Evolutionary conservation across 2,113 vertebrate species (phyloP).

Genomic region (Psittacus erithacus): DNA sequence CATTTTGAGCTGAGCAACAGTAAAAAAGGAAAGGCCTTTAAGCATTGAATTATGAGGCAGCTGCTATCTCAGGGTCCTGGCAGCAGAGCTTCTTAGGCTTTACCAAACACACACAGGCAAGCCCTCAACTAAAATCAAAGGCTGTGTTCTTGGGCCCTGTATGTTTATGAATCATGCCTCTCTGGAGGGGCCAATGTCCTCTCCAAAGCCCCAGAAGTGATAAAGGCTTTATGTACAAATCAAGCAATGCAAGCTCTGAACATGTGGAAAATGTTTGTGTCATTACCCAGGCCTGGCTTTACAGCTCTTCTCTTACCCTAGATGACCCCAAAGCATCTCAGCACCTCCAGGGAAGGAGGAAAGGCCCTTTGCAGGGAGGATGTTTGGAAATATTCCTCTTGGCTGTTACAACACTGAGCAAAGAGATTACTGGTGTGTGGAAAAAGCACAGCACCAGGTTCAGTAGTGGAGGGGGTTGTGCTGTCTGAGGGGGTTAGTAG

Average conservation of each 20-base stretch:
- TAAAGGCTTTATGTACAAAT: neutral
- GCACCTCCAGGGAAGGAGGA: neutral
- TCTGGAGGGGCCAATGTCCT: neutral
- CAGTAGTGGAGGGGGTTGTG: neutral
- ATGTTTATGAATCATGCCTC: neutral
- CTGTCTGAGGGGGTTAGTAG: neutral
- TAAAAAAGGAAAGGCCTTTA: conserved; percentile 1
- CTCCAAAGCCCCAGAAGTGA: neutral
- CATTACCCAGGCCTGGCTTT: neutral
- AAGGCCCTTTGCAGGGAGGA: neutral
- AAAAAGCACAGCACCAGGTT: neutral
- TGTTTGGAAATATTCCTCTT: neutral
- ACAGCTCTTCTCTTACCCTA: neutral
- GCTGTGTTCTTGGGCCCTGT: neutral
- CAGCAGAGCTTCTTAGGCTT: neutral
- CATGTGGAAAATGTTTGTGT: neutral
- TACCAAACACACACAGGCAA: neutral
- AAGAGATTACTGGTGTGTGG: neutral
- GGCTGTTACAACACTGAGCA: neutral
- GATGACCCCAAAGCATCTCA: neutral
- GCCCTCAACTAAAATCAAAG: neutral
- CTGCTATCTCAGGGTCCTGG: neutral
- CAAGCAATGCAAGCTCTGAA: neutral
- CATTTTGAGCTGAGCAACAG: neutral
- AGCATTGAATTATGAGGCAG: neutral